These are phyloP conservation scores for Meleagris gallopavo DNA, from an alignment of 2,113 vertebrate genomes.

Conservation along the genomic window DNA sequence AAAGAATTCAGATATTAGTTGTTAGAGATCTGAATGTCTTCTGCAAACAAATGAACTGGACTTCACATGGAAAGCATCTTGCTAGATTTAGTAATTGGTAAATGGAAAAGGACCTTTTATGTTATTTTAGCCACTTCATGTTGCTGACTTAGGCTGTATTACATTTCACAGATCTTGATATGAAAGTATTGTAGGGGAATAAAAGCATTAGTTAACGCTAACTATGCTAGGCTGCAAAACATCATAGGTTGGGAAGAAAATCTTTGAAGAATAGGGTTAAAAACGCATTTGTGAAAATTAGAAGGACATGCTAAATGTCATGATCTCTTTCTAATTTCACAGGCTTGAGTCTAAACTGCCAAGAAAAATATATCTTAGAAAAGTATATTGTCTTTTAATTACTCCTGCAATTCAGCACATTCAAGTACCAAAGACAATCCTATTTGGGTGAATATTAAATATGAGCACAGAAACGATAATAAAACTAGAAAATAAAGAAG, in stretches of 20 bases:
- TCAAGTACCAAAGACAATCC: neutral
- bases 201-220: neutral
- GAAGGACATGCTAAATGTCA: neutral
- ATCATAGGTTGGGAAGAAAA: neutral
- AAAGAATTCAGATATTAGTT: neutral
- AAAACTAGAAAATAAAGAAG: neutral
- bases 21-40: neutral
- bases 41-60: neutral
- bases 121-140: neutral
- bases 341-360: neutral
- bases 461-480: neutral
- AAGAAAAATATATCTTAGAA: neutral
- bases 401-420: neutral
- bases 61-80: neutral
- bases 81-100: neutral
- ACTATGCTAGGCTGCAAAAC: neutral
- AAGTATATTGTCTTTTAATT: neutral
- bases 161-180: neutral
- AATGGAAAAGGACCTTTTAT: conserved; percentile 1
- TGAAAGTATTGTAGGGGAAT: neutral
- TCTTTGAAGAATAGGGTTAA: neutral
- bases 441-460: neutral
- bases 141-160: neutral
- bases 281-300: neutral
- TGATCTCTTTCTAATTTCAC: neutral